These are phyloP conservation scores for Axis porcinus DNA, from an alignment of 2,113 vertebrate genomes.

Conservation along the genomic window DNA sequence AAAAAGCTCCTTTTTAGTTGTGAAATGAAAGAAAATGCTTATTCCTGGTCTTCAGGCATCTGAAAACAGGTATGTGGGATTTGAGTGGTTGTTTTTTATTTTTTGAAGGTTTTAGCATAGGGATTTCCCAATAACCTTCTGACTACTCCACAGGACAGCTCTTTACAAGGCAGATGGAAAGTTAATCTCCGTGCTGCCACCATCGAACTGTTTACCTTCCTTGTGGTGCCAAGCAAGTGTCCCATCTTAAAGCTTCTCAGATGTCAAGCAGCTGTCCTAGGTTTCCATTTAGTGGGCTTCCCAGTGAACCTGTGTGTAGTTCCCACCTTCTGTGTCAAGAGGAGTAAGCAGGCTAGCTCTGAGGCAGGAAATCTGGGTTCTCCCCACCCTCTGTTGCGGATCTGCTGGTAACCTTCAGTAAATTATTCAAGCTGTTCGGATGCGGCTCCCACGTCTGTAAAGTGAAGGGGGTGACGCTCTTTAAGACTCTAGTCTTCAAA, in stretches of 20 bases:
- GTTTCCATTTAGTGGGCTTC: not conserved
- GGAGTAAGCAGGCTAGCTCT: not conserved
- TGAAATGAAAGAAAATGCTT: not conserved
- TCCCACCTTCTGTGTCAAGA: not conserved
- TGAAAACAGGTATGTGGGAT: not conserved
- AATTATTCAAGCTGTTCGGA: not conserved
- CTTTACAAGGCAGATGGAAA: not conserved
- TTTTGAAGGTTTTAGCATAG: not conserved
- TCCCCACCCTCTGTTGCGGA: not conserved
- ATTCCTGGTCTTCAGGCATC: not conserved
- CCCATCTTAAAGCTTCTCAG: not conserved
- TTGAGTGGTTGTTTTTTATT: not conserved
- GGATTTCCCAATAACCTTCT: not conserved
- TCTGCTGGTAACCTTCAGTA: no score
- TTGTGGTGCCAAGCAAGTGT: not conserved
- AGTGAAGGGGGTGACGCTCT: not conserved
- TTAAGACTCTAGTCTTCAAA: not conserved
- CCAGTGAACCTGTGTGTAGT: not conserved
- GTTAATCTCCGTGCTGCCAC: fast-evolving
- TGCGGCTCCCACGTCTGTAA: not conserved
- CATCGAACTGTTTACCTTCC: not conserved
- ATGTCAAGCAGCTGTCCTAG: not conserved
- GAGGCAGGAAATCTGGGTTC: not conserved
- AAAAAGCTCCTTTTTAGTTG: not conserved
- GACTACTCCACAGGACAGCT: not conserved